Evolutionary conservation across 2,888 invertebrate species (phyloP), one percentile per base, ranked within the genome.

Genomic region (Elegia similella): DNA sequence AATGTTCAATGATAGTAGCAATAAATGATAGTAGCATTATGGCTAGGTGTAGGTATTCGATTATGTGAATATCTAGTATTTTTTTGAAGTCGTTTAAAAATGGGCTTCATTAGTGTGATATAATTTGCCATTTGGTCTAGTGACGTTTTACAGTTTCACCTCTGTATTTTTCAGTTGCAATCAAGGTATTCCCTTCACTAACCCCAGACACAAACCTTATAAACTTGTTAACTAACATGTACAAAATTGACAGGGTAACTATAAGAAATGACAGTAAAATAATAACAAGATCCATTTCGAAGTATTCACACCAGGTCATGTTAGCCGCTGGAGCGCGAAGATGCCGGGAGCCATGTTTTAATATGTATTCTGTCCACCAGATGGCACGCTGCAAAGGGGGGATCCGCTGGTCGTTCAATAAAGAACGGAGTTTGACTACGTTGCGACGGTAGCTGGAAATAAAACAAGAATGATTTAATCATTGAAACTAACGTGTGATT

Each of bases 251-350:
- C 12, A 10, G n/a, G n/a, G n/a, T 12, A 12, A 38, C 38, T 12
- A 6, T 38, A 12, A 38, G 0, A 5, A 38, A 38, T 38, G 38
- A 12, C 5, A n/a, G 12, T 38, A 38, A 38, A 29, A 42, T 47
- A n/a, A 55, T 2, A 2, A 57, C 8, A n/a, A 63, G 43, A 52
- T 66, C 57, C 7, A 68, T 7, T 29, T 63, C 59, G 3, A 61
- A 48, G 34, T 59, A 63, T 42, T 63, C 54, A 15, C 32, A n/a
- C 38, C 52, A 55, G 5, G 61, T 34, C 16, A 63, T 62, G 52
- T 63, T 61, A 15, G 61, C 61, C 5, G 60, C 57, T 6, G 77
- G 76, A 52, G 80, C 76, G 29, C 75, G 72, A 3, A 84, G 65
- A 59, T 83, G 80, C 17, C 13, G 29, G n/a, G 47, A 23, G 12